phyloP scores from a whole-genome alignment of 2,888 invertebrate genomes.

The Bursaphelenchus okinawaensis region DNA sequence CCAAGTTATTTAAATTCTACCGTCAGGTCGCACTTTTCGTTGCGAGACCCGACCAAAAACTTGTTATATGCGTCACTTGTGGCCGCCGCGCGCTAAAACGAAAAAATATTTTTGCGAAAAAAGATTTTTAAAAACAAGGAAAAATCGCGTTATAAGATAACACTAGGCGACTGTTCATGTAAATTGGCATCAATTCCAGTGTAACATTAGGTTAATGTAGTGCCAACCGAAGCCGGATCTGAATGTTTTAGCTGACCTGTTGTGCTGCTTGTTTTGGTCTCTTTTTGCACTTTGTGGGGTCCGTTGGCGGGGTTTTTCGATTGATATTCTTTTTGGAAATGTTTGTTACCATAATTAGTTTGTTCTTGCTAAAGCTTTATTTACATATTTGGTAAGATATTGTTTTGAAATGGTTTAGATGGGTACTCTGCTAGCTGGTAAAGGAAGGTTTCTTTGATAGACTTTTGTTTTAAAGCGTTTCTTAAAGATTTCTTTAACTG shows the following conservation, averaged over 20 bases:
- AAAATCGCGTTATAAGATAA: neutral
- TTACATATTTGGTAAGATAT: too few species aligned
- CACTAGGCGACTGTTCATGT: too few species aligned
- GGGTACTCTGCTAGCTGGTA: too few species aligned
- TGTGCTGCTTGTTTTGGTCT: neutral
- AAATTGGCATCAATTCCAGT: too few species aligned
- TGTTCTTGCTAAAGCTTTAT: too few species aligned
- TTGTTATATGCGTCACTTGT: neutral
- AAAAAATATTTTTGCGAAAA: neutral
- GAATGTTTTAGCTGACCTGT: neutral
- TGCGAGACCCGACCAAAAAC: neutral
- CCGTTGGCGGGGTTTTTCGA: neutral
- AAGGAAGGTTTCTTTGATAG: too few species aligned
- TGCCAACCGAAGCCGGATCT: neutral
- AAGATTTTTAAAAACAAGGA: slow-evolving; percentile 3
- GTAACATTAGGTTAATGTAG: neutral
- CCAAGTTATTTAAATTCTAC: neutral
- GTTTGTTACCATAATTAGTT: slow-evolving; percentile 4
- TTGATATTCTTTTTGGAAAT: slow-evolving; percentile 2
- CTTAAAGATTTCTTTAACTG: too few species aligned
- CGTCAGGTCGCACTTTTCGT: neutral
- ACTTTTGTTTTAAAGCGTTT: too few species aligned
- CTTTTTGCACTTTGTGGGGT: neutral
- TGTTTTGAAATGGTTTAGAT: too few species aligned
- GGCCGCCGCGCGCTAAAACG: neutral